Conservation (phyloP, 64 coral and sea anemone species). For the Pocillopora verrucosa region DNA sequence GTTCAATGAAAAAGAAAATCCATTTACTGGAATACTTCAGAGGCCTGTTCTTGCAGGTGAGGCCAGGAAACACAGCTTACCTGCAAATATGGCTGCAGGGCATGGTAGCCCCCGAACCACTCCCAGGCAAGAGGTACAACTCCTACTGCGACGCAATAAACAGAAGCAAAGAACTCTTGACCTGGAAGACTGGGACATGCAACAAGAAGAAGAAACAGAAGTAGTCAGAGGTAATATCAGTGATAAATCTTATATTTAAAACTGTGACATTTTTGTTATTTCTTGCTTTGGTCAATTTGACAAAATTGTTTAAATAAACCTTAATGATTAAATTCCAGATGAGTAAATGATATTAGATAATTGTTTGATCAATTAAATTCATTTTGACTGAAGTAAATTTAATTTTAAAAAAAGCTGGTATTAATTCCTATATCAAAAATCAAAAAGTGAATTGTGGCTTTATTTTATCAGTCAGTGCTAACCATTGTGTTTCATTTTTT, state of each 20-base stretch:
- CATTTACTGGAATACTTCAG: slow-evolving; percentile 70
- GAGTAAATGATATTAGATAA: too few relatives aligned
- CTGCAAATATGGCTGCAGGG: neutral
- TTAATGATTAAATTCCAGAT: too few relatives aligned
- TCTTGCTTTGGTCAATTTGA: too few relatives aligned
- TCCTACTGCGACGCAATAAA: slow-evolving; percentile 60
- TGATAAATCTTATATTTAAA: neutral
- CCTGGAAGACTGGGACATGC: slow-evolving; percentile 71
- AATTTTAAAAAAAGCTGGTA: too few relatives aligned
- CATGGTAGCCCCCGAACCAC: slow-evolving; percentile 26
- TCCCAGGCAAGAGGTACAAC: slow-evolving; percentile 40
- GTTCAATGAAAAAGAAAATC: slow-evolving; percentile 52
- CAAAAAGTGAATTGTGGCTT: too few relatives aligned
- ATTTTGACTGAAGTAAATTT: too few relatives aligned
- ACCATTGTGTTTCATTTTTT: too few relatives aligned
- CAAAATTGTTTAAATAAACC: too few relatives aligned
- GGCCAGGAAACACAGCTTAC: slow-evolving; percentile 33
- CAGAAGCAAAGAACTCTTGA: slow-evolving; percentile 83
- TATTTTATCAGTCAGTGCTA: too few relatives aligned
- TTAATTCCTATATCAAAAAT: too few relatives aligned
- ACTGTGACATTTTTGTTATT: neutral
- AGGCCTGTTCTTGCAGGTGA: slow-evolving; percentile 66
- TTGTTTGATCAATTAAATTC: too few relatives aligned
- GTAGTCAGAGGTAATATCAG: slow-evolving; percentile 38
- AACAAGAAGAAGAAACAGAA: slow-evolving; percentile 20